Conservation (phyloP, 2,797 vertebrate genomes). For the Setipinna tenuifilis region DNA sequence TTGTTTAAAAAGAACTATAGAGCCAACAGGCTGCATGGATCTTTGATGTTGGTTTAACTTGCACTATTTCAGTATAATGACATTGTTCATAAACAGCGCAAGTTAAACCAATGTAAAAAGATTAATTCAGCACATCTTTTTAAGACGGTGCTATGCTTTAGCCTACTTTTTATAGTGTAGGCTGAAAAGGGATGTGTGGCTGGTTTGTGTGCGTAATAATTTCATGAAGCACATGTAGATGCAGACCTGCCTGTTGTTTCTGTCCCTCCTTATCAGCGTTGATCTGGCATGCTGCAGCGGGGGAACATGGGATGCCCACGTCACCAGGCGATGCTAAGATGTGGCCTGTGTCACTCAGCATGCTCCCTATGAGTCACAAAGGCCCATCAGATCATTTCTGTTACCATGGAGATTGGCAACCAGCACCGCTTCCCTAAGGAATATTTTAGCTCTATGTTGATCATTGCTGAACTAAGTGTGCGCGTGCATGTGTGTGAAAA, state of each 20-base stretch:
- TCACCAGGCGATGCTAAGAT: conserved; percentile 42
- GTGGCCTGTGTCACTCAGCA: conserved; percentile 42
- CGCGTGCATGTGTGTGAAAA: neutral
- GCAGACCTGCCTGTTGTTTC: conserved; percentile 1
- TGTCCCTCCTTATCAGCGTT: neutral
- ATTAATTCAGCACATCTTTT: too few relatives aligned
- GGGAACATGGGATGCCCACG: neutral
- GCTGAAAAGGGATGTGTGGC: neutral
- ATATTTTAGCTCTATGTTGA: neutral
- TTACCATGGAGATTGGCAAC: conserved; percentile 41
- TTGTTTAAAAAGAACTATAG: too few relatives aligned
- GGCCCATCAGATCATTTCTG: conserved; percentile 46
- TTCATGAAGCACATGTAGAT: neutral
- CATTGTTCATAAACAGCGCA: too few relatives aligned
- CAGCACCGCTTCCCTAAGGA: conserved; percentile 33
- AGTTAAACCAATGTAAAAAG: too few relatives aligned
- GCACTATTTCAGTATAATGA: too few relatives aligned
- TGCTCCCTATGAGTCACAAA: conserved; percentile 1
- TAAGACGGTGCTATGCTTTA: too few relatives aligned
- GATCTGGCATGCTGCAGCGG: neutral
- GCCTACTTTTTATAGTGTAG: too few relatives aligned
- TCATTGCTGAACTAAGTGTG: conserved; percentile 18
- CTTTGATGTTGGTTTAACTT: too few relatives aligned
- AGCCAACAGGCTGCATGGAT: too few relatives aligned
- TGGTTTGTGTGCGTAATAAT: neutral